phyloP scores from a whole-genome alignment of 2,888 invertebrate genomes.

The Tinea trinotella region DNA sequence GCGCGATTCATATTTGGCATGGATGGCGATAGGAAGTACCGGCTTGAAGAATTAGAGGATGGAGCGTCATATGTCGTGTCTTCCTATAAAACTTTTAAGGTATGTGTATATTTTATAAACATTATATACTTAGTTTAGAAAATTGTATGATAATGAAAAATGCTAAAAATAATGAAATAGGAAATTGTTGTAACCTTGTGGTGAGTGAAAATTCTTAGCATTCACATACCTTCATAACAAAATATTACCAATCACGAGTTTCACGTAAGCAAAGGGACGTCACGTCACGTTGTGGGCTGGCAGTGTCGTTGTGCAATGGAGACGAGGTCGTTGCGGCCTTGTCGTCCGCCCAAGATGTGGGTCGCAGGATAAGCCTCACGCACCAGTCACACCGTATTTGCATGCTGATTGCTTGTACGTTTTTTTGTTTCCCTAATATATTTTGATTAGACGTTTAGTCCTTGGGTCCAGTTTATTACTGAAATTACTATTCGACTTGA shows the following conservation, averaged over 20 bases:
- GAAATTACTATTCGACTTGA: slow-evolving; percentile 32
- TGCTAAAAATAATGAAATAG: too few species aligned
- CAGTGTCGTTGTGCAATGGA: slow-evolving; percentile 17
- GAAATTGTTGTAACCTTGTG: neutral
- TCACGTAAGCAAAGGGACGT: neutral
- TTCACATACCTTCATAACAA: too few species aligned
- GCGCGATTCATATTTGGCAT: slow-evolving; percentile 93
- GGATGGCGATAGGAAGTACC: slow-evolving; percentile 89
- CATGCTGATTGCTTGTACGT: slow-evolving; percentile 56
- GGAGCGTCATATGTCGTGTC: slow-evolving; percentile 95
- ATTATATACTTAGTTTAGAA: neutral
- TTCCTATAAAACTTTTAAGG: slow-evolving; percentile 92
- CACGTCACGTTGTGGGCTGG: slow-evolving; percentile 30
- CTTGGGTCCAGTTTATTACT: slow-evolving; percentile 40
- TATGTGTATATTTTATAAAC: slow-evolving; percentile 35
- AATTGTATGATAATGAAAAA: too few species aligned
- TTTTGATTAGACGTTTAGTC: slow-evolving; percentile 31
- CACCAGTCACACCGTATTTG: slow-evolving; percentile 48
- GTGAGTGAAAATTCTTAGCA: neutral
- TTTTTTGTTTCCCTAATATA: slow-evolving; percentile 35
- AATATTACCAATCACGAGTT: neutral
- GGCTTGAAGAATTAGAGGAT: slow-evolving; percentile 89
- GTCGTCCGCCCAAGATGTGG: slow-evolving; percentile 46
- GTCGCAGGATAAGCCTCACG: slow-evolving; percentile 56
- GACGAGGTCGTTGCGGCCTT: slow-evolving; percentile 54